Evolutionary conservation across 2,797 vertebrate species (phyloP), one percentile per base, ranked within the genome.

Genomic region (Coregonus ussuriensis): DNA sequence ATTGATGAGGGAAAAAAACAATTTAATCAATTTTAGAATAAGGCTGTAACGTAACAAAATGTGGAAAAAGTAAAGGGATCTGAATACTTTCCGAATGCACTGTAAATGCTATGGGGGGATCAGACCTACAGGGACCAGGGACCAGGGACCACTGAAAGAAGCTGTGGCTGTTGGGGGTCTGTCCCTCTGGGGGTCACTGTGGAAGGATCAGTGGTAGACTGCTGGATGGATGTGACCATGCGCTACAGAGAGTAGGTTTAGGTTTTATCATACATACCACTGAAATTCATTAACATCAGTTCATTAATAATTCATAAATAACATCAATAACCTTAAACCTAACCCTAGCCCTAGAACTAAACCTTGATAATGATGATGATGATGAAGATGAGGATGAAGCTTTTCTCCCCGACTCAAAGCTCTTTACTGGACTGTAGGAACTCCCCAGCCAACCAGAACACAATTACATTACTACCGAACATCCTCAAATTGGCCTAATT

Each of bases 391-490:
- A n/a, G 18, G 18, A 66, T 71, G 6, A 62, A 62, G 21, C 9
- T 62, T 62, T 62, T 62, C 21, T 25, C 59, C 59, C 7, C 5
- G 13, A 66, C 63, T 66, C 63, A 66, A 33, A 33, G 65, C 31
- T 33, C 15, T 67, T 62, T 62, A 7, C 7, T 25, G 9, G 25
- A 25, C n/a, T 62, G 21, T 62, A 6, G 59, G 29, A 33, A 18
- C 15, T 35, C 65, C 31, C 65, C 80, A 77, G 77, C 78, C 88
- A 84, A 91, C 88, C 90, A 81, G 80, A 74, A 75, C 85, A 85
- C 89, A 89, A 93, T 91, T 89, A 91, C 85, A 85, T 88, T 89
- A 92, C 91, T 88, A 91, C 80, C 76, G 81, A 72, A 79, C 88
- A 86, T 90, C 88, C 89, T 88, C 89, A 81, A 77, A 83, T 66